Evolutionary conservation across 2,113 vertebrate genomes (phyloP).

Genomic region (human): DNA sequence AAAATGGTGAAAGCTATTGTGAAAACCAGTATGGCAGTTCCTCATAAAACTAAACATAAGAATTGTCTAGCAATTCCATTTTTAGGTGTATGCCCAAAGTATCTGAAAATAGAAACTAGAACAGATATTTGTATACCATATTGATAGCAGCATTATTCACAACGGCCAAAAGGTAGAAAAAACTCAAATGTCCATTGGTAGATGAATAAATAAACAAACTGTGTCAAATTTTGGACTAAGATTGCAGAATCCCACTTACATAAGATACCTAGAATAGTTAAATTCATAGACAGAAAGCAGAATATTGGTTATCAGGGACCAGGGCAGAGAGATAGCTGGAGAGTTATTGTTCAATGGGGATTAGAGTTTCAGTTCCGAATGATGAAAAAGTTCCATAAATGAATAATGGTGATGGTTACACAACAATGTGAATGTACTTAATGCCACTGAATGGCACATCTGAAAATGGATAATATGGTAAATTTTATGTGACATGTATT

Average conservation of each 20-base stretch:
- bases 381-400: not conserved
- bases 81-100: not conserved
- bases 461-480: not conserved
- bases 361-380: not conserved
- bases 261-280: not conserved
- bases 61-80: not conserved
- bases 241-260: not conserved
- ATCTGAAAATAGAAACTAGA: not conserved
- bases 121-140: not conserved
- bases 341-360: not conserved
- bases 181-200: not conserved
- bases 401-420: not conserved
- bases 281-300: not conserved
- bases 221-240: not conserved
- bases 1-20: not conserved
- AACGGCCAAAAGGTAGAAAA: not conserved
- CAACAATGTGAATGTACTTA: not conserved
- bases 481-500: not conserved
- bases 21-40: not conserved
- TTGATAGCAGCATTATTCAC: not conserved
- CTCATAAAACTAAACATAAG: not conserved
- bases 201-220: not conserved
- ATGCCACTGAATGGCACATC: not conserved
- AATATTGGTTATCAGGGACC: not conserved
- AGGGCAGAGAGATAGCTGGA: not conserved